Percentiles rank a stretch among this genome's conserved stretches.
Evolutionary conservation across 2,888 invertebrate genomes (phyloP).

Genomic region (Agonopterix heracliana): DNA sequence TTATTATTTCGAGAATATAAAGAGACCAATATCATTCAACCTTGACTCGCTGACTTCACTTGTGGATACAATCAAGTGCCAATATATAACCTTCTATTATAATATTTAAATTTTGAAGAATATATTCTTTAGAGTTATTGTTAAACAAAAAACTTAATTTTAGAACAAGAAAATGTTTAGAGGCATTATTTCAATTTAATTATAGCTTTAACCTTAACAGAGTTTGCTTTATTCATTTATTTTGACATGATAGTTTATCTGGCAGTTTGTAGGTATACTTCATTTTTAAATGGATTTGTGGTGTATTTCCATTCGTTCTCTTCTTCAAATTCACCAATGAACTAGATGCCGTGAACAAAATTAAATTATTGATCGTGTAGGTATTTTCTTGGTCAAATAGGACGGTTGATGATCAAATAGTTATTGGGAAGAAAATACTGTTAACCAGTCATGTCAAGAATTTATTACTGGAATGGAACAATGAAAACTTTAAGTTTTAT

Average conservation of each 20-base stretch:
- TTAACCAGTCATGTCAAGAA: too few species aligned
- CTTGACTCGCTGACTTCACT: too few species aligned
- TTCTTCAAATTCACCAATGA: neutral
- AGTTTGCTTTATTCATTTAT: neutral
- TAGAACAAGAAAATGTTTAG: too few species aligned
- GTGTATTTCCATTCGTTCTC: neutral
- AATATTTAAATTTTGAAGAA: too few species aligned
- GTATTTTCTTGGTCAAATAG: conserved; percentile 33
- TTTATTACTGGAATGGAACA: neutral
- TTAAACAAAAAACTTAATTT: too few species aligned
- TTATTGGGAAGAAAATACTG: neutral
- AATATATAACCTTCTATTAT: too few species aligned
- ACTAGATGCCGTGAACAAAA: too few species aligned
- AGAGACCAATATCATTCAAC: conserved; percentile 29
- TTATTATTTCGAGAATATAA: conserved; percentile 61
- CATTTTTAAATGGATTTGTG: neutral
- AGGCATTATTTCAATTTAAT: too few species aligned
- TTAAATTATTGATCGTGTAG: neutral
- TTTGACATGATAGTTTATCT: neutral
- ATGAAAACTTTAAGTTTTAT: neutral
- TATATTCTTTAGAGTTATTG: too few species aligned
- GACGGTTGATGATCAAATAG: conserved; percentile 31
- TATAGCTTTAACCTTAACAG: too few species aligned
- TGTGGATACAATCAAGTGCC: too few species aligned
- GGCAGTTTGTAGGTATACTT: neutral